phyloP scores from a whole-genome alignment of 2,113 vertebrate genomes.

The Pluvialis apricaria region DNA sequence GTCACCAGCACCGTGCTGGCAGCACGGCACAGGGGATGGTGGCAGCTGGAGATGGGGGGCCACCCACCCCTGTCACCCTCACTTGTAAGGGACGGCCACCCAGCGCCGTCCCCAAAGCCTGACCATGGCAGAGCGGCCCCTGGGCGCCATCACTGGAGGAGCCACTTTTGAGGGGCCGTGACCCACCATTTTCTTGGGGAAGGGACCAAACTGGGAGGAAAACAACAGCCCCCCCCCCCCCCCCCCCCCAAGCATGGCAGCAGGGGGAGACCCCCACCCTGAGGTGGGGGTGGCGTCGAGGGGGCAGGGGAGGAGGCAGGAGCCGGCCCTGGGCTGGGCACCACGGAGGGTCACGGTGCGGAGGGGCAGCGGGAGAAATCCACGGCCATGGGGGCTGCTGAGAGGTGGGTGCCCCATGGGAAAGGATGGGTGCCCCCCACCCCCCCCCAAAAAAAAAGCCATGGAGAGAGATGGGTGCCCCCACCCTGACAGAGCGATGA shows the following conservation, averaged over 20 bases:
- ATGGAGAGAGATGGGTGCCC: not conserved
- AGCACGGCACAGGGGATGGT: too few relatives aligned
- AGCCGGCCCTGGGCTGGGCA: not conserved
- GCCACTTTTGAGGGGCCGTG: not conserved
- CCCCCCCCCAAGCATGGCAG: not conserved
- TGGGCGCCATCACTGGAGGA: not conserved
- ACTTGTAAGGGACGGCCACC: not conserved
- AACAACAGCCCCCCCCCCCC: not conserved
- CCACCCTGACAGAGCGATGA: rapidly evolving
- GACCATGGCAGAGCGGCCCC: not conserved
- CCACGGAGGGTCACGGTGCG: rapidly evolving
- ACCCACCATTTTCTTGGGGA: not conserved
- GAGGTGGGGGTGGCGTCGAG: not conserved
- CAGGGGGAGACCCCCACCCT: not conserved
- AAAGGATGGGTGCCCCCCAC: too few relatives aligned
- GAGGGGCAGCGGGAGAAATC: not conserved
- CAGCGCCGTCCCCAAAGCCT: not conserved
- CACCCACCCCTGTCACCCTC: not conserved
- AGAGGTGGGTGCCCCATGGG: too few relatives aligned
- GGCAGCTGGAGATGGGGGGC: rapidly evolving
- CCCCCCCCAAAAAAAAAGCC: too few relatives aligned
- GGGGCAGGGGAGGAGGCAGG: too few relatives aligned
- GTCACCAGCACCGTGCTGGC: rapidly evolving
- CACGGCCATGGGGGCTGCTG: rapidly evolving
- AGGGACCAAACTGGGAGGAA: not conserved